Base-by-base conservation (phyloP, 2,888 invertebrate genomes). In the Oxytorus armatus region DNA sequence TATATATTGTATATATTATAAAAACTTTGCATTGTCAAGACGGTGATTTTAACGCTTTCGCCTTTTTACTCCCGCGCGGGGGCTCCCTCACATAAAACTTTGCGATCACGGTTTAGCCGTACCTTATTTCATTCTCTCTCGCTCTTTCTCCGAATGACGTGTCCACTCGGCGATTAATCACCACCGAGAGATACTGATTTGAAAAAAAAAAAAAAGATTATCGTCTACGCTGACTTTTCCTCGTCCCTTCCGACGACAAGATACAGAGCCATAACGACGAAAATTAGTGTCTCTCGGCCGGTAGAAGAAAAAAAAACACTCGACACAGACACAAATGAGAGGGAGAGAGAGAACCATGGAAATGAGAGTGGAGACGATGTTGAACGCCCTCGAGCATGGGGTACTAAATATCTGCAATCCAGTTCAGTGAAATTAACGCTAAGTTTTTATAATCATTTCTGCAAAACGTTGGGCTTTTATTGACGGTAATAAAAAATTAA, bases 1-100 rank as follows among this genome's bases (percentile, higher is more conserved):
- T 29, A 29, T 18, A 14, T 23, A 25, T 8, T 16, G n/a, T 29
- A 18, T 47, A 10, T 16, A 16, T 11, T 73, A 8, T 36, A 49
- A 14, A 42, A 11, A 49, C 55, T 21, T 39, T n/a, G 69, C 55
- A 80, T 79, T 79, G 75, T 79, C 70, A 68, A 72, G 42, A 44
- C 69, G 72, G 72, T 66, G 72, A 80, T 80, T 80, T 80, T 80
- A 80, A 76, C 36, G 79, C 79, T 72, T 33, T 55, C 74, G 61
- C 55, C 44, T 77, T n/a, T 77, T 61, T 55, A 69, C 47, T 61
- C 74, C 68, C 74, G 63, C 68, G 36, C 55, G 55, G 57, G 55
- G 57, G 61, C 79, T 72, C 66, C 75, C 66, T 66, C 59, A 75
- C 70, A 76, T 76, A 66, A 73, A 73, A 73, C 73, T 51, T 18